These are phyloP conservation scores for Myxocyprinus asiaticus DNA, from an alignment of 2,113 vertebrate genomes.

Conservation along the genomic window DNA sequence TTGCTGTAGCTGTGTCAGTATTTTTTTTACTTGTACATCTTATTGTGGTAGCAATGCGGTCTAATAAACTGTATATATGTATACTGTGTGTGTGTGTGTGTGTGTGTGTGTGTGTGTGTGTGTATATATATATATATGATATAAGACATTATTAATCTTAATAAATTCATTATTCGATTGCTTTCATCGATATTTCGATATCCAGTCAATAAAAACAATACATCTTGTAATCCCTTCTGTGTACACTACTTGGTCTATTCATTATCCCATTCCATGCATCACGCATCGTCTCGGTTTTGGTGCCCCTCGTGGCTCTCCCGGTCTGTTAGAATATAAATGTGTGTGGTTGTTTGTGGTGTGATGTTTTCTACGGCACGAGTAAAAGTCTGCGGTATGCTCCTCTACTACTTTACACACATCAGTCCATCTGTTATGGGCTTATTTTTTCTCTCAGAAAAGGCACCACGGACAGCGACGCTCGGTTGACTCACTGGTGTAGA, in stretches of 20 bases:
- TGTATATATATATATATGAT: too few relatives aligned
- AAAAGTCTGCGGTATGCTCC: neutral
- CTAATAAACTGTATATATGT: too few relatives aligned
- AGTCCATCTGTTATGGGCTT: constrained; percentile 13
- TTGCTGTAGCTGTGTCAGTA: neutral
- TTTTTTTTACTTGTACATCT: too few relatives aligned
- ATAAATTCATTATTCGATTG: neutral
- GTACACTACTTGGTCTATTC: neutral
- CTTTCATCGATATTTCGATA: neutral
- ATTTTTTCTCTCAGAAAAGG: constrained; percentile 23
- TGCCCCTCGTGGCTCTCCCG: constrained; percentile 53
- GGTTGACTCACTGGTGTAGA: constrained; percentile 39
- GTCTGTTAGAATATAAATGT: constrained; percentile 58
- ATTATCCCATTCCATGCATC: neutral
- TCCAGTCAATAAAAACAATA: neutral
- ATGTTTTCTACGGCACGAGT: constrained; percentile 27
- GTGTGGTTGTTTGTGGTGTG: constrained; percentile 64
- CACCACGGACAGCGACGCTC: constrained; percentile 56
- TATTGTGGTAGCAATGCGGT: neutral
- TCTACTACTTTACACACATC: constrained; percentile 9
- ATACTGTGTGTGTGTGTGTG: too few relatives aligned
- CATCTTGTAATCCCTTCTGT: neutral
- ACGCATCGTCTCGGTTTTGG: constrained; percentile 12
- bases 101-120: too few relatives aligned
- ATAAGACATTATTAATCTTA: neutral